Base-by-base conservation (phyloP, 2,888 invertebrate species). In the Agrotis ipsilon region DNA sequence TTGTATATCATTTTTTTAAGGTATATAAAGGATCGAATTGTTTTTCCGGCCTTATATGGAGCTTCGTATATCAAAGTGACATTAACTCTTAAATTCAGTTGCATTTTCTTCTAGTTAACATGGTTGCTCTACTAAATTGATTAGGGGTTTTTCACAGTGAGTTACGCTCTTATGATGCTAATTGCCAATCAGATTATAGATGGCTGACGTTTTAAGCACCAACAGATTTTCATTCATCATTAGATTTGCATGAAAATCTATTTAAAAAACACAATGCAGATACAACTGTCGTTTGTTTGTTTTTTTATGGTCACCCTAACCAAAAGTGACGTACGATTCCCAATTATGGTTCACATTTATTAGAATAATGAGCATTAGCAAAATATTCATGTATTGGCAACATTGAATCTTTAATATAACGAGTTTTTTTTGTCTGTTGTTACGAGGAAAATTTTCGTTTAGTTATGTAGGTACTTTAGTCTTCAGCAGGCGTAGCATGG, bases 291-390 rank as follows among this genome's bases (percentile, higher is more conserved):
- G 48, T 73, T 67, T 51, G 16, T 19, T 54, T n/a, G n/a, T 65
- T 71, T 65, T n/a, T 81, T 19, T 68, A 83, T 92, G 89, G 94
- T 87, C 87, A 92, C 91, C 89, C 84, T 85, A 88, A 51, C 68
- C 72, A 82, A 89, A 91, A 90, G 87, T 94, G 94, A 94, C 95
- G 94, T 87, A 85, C 86, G 82, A 80, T 75, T 72, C 11, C 94
- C 94, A 91, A 92, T 89, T 94, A 92, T 61, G 94, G 94, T 49
- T 77, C 49, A 80, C 89, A 88, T 92, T 76, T 92, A 95, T 94
- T 94, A 91, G 90, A 94, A 92, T 94, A 94, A 92, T 92, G 88
- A 86, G 76, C 91, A 88, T 89, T 88, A 89, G 91, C 92, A 89
- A 93, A 94, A 92, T 94, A 89, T 91, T 93, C 90, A 91, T 91